Evolutionary conservation across 1,140 invertebrate species (phyloP), one percentile per base, ranked within the genome.

Genomic region (Platyura marginata): DNA sequence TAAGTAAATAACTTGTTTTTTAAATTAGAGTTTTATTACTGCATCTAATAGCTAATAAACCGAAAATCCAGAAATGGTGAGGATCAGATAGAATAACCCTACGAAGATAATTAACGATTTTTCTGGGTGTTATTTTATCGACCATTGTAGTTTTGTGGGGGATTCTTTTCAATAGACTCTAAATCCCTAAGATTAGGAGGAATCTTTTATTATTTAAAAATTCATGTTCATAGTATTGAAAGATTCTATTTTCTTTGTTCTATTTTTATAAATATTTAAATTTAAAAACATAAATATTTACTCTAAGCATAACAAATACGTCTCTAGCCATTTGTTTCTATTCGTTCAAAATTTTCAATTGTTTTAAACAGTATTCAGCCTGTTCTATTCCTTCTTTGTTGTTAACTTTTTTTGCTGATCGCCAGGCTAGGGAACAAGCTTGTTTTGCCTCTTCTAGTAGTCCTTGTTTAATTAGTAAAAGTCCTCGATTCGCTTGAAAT

Each of bases 401-500:
- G 39, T 78, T 70, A 45, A 64, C 61, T 45, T 70, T 65, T 48
- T 70, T 70, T 5, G 77, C 81, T 47, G 86, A 56, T 57, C 67
- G 74, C 64, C 71, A 74, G 1, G 75, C 87, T 53, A 73, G 64
- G 20, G 70, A 67, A 56, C 88, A 92, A 38, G 61, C 63, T 47
- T 74, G 71, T 55, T 77, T 71, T 2, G 87, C 87, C 55, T 81
- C 70, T 11, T 70, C 57, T 29, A 77, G 56, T 39, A 87, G 55
- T 20, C 73, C 71, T 56, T 78, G 77, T 51, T 79, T 72, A 10
- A 92, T 53, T 52, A 80, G 82, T 41, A 84, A 67, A 46, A 81
- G 73, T 13, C 87, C 90, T 44, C 92, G 61, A 65, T 93, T 94
- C 16, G 85, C 74, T 62, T 85, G 74, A 46, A 90, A 70, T 2